Base-by-base conservation (phyloP, 2,113 vertebrate species). In the Cynoglossus semilaevis region DNA sequence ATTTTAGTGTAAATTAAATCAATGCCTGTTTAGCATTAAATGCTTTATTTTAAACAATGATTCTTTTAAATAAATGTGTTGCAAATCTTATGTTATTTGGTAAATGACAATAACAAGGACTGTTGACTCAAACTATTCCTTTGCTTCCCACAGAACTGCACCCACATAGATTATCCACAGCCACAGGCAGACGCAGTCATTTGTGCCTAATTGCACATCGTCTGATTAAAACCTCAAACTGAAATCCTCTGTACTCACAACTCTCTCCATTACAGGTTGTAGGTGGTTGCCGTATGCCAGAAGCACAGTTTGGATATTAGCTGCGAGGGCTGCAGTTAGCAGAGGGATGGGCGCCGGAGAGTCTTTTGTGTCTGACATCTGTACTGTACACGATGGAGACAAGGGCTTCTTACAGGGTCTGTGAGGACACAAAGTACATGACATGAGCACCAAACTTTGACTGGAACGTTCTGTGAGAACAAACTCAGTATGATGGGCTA, bases 341-440 rank as follows among this genome's bases (percentile, higher is more conserved):
- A 98, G 84, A 47, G 96, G 93, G 46, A 99, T 89, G 0, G 94
- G 96, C 51, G 90, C 89, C 1, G 93, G 94, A 16, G 92, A 89
- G 60, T 93, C 93, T 16, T 78, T 92, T 54, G 92, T 91, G 15
- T 93, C 92, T 2, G 94, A 93, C 88, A 99, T 91, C 87, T 97
- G 96, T 80, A 99, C 84, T 40, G 94, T 92, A 83, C 93, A 96
- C 43, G 87, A 91, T 34, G 97, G 93, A 29, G 90, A 91, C 80
- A 98, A 73, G 9, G 96, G 97, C 67, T 98, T 99, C 93, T 96
- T 99, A 83, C 95, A 96, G 17, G 93, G 93, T 58, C 97, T 98
- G 77, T 3, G 15, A 64, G 34, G 17, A 59, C 9, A 45, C 14
- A 48, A 12, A 10, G 3, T 13, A 3, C 3, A 6, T 50, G 48